Base-by-base conservation (phyloP, 1,140 invertebrate species). In the Pogonognathellus flavescens region DNA sequence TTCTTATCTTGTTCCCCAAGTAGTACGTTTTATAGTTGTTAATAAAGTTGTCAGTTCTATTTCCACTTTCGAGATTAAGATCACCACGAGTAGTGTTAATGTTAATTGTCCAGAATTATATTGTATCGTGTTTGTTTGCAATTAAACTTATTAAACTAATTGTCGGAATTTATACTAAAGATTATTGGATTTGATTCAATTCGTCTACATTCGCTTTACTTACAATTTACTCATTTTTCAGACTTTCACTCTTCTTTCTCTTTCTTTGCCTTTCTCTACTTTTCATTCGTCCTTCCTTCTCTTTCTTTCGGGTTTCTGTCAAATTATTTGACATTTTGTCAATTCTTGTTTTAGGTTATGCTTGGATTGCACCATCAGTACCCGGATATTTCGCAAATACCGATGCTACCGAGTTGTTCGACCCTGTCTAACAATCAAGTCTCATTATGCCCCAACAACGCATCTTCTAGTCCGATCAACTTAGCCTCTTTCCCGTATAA, bases 291-390 rank as follows among this genome's bases (percentile, higher is more conserved):
- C 6, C 20, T 60, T n/a, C 18, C 25, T 0, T 25, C 14, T 11
- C 14, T 66, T 66, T 66, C 20, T 3, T 41, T 41, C 1, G 6
- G 6, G 31, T 41, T 41, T 41, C 1, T 6, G 1, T 41, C 6
- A 6, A 3, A 9, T 57, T 57, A 14, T 57, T 2, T 57, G 11
- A 57, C 53, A 57, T 14, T 13, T 76, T n/a, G 9, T 50, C 14
- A 76, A 49, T 57, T 57, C 53, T 14, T 57, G 2, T 72, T 31
- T 9, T 16, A 88, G 88, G 84, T 87, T 16, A 88, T 88, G 88
- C 80, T 88, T 7, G 88, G 88, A n/a, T 31, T 88, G 7, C 85
- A 86, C 31, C 87, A 85, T 18, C 85, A 85, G 49, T 88, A 88
- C 59, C 81, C 80, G 14, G 88, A 88, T 14, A 62, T 88, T 9